Conservation (phyloP, 2,113 vertebrate genomes). For the zebrafish (Danio rerio) region GRCz12tu NC_133178.1:27104001-27104500, state of each 20-base stretch:
- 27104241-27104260: slow-evolving; percentile 59
- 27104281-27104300: slow-evolving; percentile 25
- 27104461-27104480: slow-evolving; percentile 40
- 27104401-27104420: slow-evolving; percentile 11
- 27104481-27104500: slow-evolving; percentile 43
- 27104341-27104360: slow-evolving; percentile 11
- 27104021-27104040: slow-evolving; percentile 60
- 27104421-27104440: slow-evolving; percentile 30
- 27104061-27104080: slow-evolving; percentile 38
- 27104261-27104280: slow-evolving; percentile 50
- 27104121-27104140: slow-evolving; percentile 32
- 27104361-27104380: slow-evolving; percentile 26
- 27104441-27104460: slow-evolving; percentile 4
- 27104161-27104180: slow-evolving; percentile 5
- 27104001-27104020: slow-evolving; percentile 58
- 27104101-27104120: slow-evolving; percentile 22
- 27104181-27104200: neutral
- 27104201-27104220: neutral
- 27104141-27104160: slow-evolving; percentile 14
- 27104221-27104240: slow-evolving; percentile 59
- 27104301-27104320: slow-evolving; percentile 53
- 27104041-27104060: slow-evolving; percentile 35
- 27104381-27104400: neutral
- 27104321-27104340: slow-evolving; percentile 30
- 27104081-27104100: slow-evolving; percentile 36